Evolutionary conservation across 2,113 vertebrate species (phyloP).

Genomic region (Coturnix japonica): DNA sequence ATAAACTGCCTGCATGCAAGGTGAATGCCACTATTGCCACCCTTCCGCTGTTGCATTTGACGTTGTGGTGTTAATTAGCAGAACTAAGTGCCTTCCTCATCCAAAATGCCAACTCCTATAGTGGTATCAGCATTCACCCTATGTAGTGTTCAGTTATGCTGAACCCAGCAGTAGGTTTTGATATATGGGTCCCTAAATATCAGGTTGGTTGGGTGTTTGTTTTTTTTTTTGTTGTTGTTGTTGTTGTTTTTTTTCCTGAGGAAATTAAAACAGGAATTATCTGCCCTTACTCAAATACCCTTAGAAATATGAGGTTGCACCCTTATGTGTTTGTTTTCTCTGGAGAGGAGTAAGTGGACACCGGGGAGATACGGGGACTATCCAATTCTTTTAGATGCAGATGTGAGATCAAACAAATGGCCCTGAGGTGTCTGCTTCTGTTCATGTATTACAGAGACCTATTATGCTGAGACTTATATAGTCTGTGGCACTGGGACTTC

Average conservation of each 20-base stretch:
- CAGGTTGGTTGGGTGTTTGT: too few relatives aligned
- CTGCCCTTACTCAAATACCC: neutral
- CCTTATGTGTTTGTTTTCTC: neutral
- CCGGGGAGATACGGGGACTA: too few relatives aligned
- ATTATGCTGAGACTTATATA: fast-evolving
- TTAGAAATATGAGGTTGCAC: neutral
- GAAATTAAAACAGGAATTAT: neutral
- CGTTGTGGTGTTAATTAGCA: neutral
- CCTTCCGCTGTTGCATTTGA: neutral
- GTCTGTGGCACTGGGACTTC: neutral
- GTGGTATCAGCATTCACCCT: neutral
- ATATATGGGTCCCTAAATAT: fast-evolving
- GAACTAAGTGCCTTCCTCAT: neutral
- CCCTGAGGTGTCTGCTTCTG: neutral
- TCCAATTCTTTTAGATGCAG: neutral
- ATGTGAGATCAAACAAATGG: neutral
- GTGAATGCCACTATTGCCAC: neutral
- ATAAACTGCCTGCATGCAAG: neutral
- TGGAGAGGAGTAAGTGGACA: fast-evolving
- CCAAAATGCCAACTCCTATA: fast-evolving
- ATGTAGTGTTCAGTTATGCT: fast-evolving
- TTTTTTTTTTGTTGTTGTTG: too few relatives aligned
- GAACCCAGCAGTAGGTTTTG: neutral
- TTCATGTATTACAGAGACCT: neutral
- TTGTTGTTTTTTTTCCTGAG: neutral